Evolutionary conservation across 1,140 invertebrate genomes (phyloP), one percentile per base, ranked within the genome.

Genomic region (Drosophila melanica): DNA sequence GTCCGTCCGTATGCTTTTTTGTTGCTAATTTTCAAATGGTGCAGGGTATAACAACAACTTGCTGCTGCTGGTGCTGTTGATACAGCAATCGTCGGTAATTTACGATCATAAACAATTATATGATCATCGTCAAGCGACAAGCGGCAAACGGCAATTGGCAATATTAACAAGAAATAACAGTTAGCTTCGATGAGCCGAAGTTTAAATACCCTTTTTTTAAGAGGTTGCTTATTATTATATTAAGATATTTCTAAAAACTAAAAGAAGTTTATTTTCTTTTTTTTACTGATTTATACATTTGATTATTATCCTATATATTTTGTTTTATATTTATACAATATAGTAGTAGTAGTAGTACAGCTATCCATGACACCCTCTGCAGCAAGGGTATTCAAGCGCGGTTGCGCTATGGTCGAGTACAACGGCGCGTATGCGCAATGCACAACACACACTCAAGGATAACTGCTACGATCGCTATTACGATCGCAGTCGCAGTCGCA

Each of bases 381-480:
- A 8, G 33, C 33, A 35, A 35, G 33, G 7, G 33, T 35, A 35
- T 35, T 20, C n/a, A 20, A 45, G 62, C 42, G 41, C 37, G 53
- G 72, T 48, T 8, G 8, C 45, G 69, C 77, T 64, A 51, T 53
- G 63, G 60, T 59, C 33, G 42, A 60, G 70, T 63, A 65, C 70
- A 75, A 84, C 80, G 44, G 57, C 54, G 76, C 79, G 79, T 82
- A 82, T 84, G 79, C 75, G 75, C 80, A 76, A 84, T 75, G 79
- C 47, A 68, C 20, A 47, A 20, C 18, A 65, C 59, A 68, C 18
- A 35, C 64, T 74, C 71, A 74, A 74, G 71, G 71, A 73, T 73
- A 73, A 73, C 70, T 67, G 50, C 55, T 63, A 48, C 20, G 67
- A 55, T 20, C 33, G 16, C 33, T 18, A 53, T 44, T 78, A 12